These are phyloP conservation scores for Pongo abelii DNA, from an alignment of 2,113 vertebrate species.

Conservation along the genomic window DNA sequence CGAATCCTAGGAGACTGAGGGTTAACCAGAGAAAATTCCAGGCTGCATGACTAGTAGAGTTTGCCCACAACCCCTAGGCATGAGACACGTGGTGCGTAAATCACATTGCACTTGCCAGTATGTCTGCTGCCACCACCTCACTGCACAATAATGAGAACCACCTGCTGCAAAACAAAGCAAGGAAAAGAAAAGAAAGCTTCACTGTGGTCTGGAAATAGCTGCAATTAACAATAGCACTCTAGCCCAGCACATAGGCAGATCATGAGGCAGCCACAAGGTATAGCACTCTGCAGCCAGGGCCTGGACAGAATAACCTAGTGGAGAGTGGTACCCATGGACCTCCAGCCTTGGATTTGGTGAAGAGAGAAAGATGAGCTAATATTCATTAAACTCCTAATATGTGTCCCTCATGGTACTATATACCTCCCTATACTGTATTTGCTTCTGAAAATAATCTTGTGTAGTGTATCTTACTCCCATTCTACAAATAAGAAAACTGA, in stretches of 20 bases:
- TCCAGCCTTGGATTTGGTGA: not conserved
- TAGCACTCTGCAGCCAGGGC: not conserved
- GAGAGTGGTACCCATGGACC: not conserved
- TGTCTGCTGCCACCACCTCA: not conserved
- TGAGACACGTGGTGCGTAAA: not conserved
- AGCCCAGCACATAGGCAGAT: constrained; percentile 46
- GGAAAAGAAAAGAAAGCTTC: constrained; percentile 45
- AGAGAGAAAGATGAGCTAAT: not conserved
- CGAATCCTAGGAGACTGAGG: not conserved
- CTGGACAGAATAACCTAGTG: not conserved
- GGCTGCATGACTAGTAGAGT: not conserved
- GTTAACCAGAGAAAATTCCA: not conserved
- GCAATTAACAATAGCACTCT: constrained; percentile 58
- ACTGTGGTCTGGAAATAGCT: constrained; percentile 58
- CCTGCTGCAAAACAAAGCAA: constrained; percentile 68
- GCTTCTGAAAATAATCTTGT: not conserved
- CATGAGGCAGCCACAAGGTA: fast-evolving
- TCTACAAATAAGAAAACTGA: not conserved
- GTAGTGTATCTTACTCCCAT: not conserved
- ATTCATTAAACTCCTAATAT: not conserved
- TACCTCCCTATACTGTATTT: not conserved
- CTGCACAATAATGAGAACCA: constrained; percentile 61
- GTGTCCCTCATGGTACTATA: fast-evolving
- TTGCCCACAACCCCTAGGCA: not conserved
- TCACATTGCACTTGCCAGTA: not conserved